phyloP scores from a whole-genome alignment of 2,797 vertebrate genomes.

The Peromyscus melanophrys region DNA sequence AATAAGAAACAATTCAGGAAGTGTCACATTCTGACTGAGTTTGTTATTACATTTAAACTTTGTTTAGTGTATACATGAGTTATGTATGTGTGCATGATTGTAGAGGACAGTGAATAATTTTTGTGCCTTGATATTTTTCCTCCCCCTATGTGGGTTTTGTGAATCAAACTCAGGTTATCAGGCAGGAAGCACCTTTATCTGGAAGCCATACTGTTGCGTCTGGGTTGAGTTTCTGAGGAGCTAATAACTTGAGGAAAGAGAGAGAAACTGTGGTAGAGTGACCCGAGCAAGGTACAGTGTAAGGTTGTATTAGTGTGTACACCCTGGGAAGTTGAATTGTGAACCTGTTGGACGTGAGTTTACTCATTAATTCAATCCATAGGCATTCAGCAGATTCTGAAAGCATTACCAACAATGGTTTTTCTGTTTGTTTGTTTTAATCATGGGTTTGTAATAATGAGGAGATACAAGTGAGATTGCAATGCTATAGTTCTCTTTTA shows the following conservation, averaged over 20 bases:
- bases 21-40: not conserved
- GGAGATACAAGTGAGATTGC: not conserved
- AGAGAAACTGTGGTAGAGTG: not conserved
- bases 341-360: rapidly evolving
- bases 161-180: not conserved
- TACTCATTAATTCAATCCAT: not conserved
- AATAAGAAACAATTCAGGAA: not conserved
- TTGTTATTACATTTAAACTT: not conserved
- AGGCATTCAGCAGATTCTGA: not conserved
- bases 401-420: not conserved
- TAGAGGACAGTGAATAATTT: not conserved
- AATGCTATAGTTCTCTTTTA: not conserved
- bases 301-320: not conserved
- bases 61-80: not conserved
- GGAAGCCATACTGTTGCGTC: not conserved
- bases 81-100: too few relatives aligned
- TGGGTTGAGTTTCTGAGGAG: not conserved
- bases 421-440: not conserved
- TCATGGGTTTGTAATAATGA: not conserved
- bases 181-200: not conserved
- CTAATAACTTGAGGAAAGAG: not conserved
- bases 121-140: not conserved
- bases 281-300: not conserved
- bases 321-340: not conserved
- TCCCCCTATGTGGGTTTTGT: not conserved